These are phyloP conservation scores for Nasonia giraulti DNA, from an alignment of 1,140 invertebrate species.

Conservation along the genomic window DNA sequence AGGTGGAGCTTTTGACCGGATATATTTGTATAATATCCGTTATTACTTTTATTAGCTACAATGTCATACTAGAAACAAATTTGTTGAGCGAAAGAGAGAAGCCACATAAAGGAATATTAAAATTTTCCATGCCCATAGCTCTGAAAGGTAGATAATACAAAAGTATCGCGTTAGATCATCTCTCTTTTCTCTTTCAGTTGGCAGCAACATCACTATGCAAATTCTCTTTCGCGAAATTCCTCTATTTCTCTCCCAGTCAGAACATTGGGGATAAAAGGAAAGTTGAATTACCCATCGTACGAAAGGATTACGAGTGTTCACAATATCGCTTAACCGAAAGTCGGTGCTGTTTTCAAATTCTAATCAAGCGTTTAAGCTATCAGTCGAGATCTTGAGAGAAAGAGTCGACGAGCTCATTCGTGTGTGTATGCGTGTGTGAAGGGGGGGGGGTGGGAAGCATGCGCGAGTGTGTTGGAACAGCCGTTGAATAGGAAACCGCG, in stretches of 20 bases:
- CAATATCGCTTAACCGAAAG: background rate
- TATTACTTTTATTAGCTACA: too few species aligned
- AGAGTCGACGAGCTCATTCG: background rate
- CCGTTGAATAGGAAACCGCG: background rate
- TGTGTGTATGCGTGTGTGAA: background rate
- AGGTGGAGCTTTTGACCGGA: too few species aligned
- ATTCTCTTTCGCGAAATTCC: background rate
- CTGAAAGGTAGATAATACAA: background rate
- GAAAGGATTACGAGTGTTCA: background rate
- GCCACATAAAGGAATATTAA: background rate
- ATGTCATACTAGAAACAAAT: background rate
- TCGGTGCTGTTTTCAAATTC: slow-evolving; percentile 16
- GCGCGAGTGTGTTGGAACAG: background rate
- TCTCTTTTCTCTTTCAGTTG: too few species aligned
- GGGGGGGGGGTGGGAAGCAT: too few species aligned
- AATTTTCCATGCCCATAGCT: background rate
- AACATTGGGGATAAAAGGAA: background rate
- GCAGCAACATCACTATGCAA: background rate
- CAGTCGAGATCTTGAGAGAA: slow-evolving; percentile 19
- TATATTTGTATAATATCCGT: background rate
- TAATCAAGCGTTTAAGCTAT: slow-evolving; percentile 42
- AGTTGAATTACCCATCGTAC: background rate
- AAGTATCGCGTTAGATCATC: too few species aligned
- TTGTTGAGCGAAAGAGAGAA: background rate
- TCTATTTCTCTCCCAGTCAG: background rate